phyloP scores from a whole-genome alignment of 64 coral and sea anemone genomes.

The Stichodactyla helianthus region DNA sequence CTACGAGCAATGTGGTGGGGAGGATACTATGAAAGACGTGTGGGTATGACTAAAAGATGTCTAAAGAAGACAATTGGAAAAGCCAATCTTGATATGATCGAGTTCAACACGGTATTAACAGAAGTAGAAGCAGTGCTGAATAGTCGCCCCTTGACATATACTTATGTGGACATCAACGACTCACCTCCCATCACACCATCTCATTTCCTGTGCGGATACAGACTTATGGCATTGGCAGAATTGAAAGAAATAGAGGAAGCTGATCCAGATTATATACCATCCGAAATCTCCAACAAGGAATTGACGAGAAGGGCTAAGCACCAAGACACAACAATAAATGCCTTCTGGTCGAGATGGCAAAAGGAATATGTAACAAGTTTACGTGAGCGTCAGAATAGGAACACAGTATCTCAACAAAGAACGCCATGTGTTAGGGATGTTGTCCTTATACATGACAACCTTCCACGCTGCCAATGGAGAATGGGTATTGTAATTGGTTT shows the following conservation, averaged over 20 bases:
- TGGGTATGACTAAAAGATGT: constrained; percentile 9
- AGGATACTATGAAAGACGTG: background rate
- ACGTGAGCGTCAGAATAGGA: too few relatives aligned
- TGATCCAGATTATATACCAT: too few relatives aligned
- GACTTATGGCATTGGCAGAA: background rate
- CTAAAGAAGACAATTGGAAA: constrained; percentile 34
- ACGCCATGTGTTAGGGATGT: too few relatives aligned
- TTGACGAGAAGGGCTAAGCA: too few relatives aligned
- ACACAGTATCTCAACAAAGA: too few relatives aligned
- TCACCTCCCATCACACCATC: background rate
- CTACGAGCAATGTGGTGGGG: constrained; percentile 8
- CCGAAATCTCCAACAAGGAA: too few relatives aligned
- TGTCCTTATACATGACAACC: too few relatives aligned
- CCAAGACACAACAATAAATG: too few relatives aligned
- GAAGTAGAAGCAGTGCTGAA: constrained; percentile 42
- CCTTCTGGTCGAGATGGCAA: too few relatives aligned
- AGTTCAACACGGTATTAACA: constrained; percentile 35
- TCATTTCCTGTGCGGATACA: background rate
- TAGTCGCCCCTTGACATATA: constrained; percentile 20
- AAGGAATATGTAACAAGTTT: too few relatives aligned
- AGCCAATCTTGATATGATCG: constrained; percentile 5
- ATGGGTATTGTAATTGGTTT: too few relatives aligned
- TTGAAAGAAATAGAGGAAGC: background rate
- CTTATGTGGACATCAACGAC: constrained; percentile 6
- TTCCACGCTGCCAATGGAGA: too few relatives aligned